Percentiles rank a stretch among this genome's conserved stretches.
These are phyloP conservation scores for Ormyrus pomaceus DNA, from an alignment of 2,888 invertebrate species.

Conservation along the genomic window DNA sequence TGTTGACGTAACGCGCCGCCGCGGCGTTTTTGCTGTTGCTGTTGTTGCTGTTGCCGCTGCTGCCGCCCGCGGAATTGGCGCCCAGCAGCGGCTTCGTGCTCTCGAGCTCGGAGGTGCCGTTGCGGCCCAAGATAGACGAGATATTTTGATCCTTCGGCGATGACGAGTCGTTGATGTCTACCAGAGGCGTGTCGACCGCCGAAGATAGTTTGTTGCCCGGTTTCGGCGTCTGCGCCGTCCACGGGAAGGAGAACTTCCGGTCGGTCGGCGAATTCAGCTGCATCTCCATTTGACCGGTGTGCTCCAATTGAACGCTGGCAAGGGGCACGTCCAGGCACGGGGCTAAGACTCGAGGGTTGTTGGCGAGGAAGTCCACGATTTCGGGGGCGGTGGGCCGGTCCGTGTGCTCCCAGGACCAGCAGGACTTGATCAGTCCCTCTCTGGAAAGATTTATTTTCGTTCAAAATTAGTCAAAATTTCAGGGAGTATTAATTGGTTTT, in stretches of 20 bases:
- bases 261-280: constrained; percentile 74
- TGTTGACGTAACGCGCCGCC: constrained; percentile 64
- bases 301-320: constrained; percentile 85
- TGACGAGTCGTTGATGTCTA: constrained; percentile 39
- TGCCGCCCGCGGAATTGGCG: not conserved
- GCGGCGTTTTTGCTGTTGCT: constrained; percentile 9
- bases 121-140: constrained; percentile 10
- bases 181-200: constrained; percentile 21
- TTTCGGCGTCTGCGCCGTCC: constrained; percentile 20
- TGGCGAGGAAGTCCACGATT: constrained; percentile 88
- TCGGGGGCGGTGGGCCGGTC: constrained; percentile 86
- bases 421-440: constrained; percentile 85
- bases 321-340: constrained; percentile 88
- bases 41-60: not conserved
- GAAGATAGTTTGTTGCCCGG: not conserved
- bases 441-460: constrained; percentile 75
- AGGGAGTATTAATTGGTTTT: not conserved
- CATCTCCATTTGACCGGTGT: constrained; percentile 79
- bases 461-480: not conserved
- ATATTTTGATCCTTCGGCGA: constrained; percentile 34
- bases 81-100: constrained; percentile 49
- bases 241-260: constrained; percentile 74
- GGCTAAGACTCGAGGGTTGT: constrained; percentile 84
- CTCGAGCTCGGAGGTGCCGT: constrained; percentile 35
- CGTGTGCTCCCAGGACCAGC: constrained; percentile 85